phyloP scores from a whole-genome alignment of 2,888 invertebrate species.

The Dendrolimus houi region DNA sequence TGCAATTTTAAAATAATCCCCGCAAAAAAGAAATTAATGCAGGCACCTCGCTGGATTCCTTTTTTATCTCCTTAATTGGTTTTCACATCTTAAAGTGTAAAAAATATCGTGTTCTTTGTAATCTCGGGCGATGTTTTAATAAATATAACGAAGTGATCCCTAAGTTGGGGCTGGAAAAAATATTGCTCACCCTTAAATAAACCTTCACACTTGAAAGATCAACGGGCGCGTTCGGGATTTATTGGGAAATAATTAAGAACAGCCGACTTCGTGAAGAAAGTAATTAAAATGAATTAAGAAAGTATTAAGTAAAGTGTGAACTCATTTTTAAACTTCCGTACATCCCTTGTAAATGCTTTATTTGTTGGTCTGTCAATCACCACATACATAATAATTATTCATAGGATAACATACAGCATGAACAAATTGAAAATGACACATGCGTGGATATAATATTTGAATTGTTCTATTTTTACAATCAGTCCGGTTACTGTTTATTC shows the following conservation, averaged over 20 bases:
- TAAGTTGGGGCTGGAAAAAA: constrained; percentile 56
- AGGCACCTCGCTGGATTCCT: constrained; percentile 73
- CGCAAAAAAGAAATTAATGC: constrained; percentile 76
- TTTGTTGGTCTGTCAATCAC: too few relatives aligned
- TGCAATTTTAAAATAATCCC: constrained; percentile 77
- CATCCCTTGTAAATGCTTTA: too few relatives aligned
- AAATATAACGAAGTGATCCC: constrained; percentile 74
- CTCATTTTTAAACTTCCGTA: too few relatives aligned
- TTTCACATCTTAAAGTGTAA: constrained; percentile 76
- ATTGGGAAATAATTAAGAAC: constrained; percentile 69
- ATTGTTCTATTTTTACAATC: too few relatives aligned
- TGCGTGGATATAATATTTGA: too few relatives aligned
- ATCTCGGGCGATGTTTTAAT: constrained; percentile 76
- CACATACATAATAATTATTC: too few relatives aligned
- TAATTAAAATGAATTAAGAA: constrained; percentile 47
- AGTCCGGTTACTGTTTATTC: too few relatives aligned
- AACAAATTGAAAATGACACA: too few relatives aligned
- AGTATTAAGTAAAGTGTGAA: neutral
- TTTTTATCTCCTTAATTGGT: constrained; percentile 78
- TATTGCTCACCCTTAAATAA: constrained; percentile 68
- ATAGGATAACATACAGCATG: too few relatives aligned
- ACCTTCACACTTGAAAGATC: constrained; percentile 74
- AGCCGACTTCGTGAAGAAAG: constrained; percentile 39
- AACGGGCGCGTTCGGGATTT: constrained; percentile 62
- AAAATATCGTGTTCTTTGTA: constrained; percentile 76